Base-by-base conservation (phyloP, 2,797 vertebrate genomes). In the Anabas testudineus region DNA sequence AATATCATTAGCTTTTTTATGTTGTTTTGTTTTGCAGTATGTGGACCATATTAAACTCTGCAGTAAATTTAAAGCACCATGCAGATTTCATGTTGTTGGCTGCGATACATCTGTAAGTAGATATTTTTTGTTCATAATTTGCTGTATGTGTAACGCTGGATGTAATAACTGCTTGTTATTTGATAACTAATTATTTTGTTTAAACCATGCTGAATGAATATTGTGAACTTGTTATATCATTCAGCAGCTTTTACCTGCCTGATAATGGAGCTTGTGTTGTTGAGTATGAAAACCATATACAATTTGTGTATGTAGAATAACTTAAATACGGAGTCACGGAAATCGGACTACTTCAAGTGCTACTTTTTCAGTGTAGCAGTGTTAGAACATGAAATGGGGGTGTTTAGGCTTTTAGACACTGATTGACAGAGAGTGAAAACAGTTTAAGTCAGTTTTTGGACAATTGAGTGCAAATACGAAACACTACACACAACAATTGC, bases 41-140 rank as follows among this genome's bases (percentile, higher is more conserved):
- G 95, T 95, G 91, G 97, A 98, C 85, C 97, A 99, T 22, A 93
- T 98, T 92, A 96, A 95, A 91, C 91, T 93, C 1, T 99, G 98
- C 78, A 95, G 95, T 92, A 95, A 96, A 90, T 97, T 95, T 81
- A 96, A 92, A 90, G 94, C 94, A 32, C 95, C 95, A 12, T 99
- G 98, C 92, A 95, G 96, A 85, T 99, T 99, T 85, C 94, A 95
- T 46, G 88, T 93, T 21, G 93, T 98, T 9, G 98, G 98, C 89
- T 99, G 97, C 86, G 80, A 95, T 58, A 95, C 96, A 80, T 93
- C 94, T 94, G 97, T 99, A 93, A 96, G 96, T 93, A 83, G 83
- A 88, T 67, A 83, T 80, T 74, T n/a, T 82, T 84, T 83, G 79
- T n/a, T 89, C 73, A 76, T 76, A 54, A 80, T 61, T 55, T 89